Evolutionary conservation across 2,797 vertebrate species (phyloP).

Genomic region (Staurois parvus): DNA sequence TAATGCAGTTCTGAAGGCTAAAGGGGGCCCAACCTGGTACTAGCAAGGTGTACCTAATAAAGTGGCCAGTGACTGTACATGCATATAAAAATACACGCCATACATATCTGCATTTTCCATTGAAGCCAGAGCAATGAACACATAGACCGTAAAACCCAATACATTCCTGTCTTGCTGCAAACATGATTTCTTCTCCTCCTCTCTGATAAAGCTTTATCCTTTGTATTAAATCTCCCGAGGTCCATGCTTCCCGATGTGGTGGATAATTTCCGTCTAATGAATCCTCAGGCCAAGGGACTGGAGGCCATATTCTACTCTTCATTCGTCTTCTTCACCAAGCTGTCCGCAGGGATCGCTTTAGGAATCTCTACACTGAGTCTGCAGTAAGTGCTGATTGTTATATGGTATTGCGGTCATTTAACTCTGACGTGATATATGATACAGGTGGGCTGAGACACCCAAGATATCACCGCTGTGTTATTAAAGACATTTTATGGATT

Average conservation of each 20-base stretch:
- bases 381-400: slow-evolving; percentile 81
- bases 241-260: slow-evolving; percentile 98
- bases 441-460: neutral
- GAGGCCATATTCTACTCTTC: slow-evolving; percentile 99
- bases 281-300: slow-evolving; percentile 84
- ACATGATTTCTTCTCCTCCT: neutral
- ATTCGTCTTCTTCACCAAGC: slow-evolving; percentile 95
- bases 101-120: too few relatives aligned
- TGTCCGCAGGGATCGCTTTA: slow-evolving; percentile 88
- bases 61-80: too few relatives aligned
- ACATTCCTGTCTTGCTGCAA: neutral
- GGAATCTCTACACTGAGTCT: slow-evolving; percentile 93
- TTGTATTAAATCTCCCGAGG: slow-evolving; percentile 73
- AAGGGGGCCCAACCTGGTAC: too few relatives aligned
- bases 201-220: neutral
- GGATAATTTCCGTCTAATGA: slow-evolving; percentile 89
- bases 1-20: too few relatives aligned
- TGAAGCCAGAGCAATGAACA: too few relatives aligned
- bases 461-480: neutral
- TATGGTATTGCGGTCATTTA: neutral
- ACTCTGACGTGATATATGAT: neutral
- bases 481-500: neutral
- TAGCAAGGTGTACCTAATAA: too few relatives aligned
- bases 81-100: too few relatives aligned
- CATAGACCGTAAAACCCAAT: too few relatives aligned